phyloP scores from a whole-genome alignment of 2,888 invertebrate species.

The Drosophila parthenogenetica region DNA sequence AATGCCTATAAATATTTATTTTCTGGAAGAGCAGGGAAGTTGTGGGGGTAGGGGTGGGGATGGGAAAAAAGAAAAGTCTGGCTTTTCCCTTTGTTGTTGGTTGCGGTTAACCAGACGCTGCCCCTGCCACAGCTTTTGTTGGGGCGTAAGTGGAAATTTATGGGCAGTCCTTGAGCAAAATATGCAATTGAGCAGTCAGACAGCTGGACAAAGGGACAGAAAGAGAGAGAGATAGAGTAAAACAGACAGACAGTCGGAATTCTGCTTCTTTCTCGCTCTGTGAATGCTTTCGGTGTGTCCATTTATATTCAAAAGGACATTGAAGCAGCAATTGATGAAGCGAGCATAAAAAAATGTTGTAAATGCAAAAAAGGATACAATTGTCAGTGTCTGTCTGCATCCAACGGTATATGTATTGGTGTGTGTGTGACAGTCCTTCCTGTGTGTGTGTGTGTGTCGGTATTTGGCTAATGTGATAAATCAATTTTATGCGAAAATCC shows the following conservation, averaged over 20 bases:
- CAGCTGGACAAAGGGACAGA: conserved; percentile 13
- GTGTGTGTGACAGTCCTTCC: neutral
- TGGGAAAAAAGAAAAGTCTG: conserved; percentile 4
- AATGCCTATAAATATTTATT: conserved; percentile 74
- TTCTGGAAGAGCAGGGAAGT: conserved; percentile 15
- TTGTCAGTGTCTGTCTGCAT: conserved; percentile 41
- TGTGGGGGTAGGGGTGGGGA: too few species aligned
- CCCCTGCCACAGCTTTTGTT: conserved; percentile 6
- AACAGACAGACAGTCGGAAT: conserved; percentile 21
- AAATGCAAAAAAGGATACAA: conserved; percentile 65
- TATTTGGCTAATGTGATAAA: conserved; percentile 63
- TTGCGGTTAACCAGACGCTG: conserved; percentile 53
- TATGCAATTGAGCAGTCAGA: conserved; percentile 58
- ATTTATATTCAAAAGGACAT: conserved; percentile 65
- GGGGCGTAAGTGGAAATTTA: conserved; percentile 58
- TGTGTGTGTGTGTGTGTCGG: conserved; percentile 15
- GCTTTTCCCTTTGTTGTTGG: conserved; percentile 16
- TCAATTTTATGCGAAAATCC: conserved; percentile 66
- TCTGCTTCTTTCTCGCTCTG: neutral
- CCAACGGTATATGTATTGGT: conserved; percentile 11
- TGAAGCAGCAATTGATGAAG: conserved; percentile 61
- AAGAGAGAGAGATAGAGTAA: conserved; percentile 7
- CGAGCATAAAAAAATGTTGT: conserved; percentile 52
- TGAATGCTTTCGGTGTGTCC: conserved; percentile 42
- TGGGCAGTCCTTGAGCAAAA: conserved; percentile 58